Evolutionary conservation across 1,140 invertebrate species (phyloP).

Genomic region (Dolichoris vasculosae): DNA sequence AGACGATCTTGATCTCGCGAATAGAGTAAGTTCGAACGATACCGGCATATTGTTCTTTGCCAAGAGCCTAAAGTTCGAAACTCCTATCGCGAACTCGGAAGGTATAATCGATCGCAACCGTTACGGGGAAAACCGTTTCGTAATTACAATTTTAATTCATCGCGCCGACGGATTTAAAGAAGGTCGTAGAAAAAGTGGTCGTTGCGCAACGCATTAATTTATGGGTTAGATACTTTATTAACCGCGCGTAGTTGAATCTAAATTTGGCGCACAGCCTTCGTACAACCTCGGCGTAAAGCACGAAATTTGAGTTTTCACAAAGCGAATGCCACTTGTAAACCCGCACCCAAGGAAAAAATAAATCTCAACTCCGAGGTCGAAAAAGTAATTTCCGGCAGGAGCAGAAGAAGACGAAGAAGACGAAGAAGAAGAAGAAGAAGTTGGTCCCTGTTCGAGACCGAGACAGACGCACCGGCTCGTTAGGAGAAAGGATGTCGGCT

Average conservation of each 20-base stretch:
- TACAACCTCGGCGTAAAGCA: no score
- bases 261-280: no score
- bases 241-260: no score
- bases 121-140: neutral
- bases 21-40: neutral
- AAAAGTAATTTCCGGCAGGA: neutral
- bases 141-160: conserved; percentile 20
- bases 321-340: no score
- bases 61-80: neutral
- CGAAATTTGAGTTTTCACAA: no score
- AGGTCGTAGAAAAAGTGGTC: neutral
- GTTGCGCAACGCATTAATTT: neutral
- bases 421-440: neutral
- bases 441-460: neutral
- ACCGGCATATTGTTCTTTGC: neutral
- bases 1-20: conserved; percentile 4
- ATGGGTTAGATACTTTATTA: no score
- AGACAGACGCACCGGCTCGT: neutral
- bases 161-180: neutral
- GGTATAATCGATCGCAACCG: neutral
- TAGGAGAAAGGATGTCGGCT: neutral
- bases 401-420: neutral
- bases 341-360: no score
- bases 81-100: no score
- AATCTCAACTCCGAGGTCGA: neutral